Conservation (phyloP, 2,113 vertebrate genomes). For the Hemiscyllium ocellatum region DNA sequence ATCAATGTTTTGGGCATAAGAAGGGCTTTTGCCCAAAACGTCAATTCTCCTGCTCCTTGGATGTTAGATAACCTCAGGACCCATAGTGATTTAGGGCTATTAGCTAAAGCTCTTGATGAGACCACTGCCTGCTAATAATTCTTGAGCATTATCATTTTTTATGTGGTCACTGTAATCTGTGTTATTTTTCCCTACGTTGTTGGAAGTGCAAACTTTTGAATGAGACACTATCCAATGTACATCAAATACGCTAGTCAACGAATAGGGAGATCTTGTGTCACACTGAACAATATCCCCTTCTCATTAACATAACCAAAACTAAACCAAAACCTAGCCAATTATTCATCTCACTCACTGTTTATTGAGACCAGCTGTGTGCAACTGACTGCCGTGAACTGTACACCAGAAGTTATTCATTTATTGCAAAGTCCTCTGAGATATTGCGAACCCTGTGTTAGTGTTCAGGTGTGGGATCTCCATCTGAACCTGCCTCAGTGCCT, state of each 20-base stretch:
- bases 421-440: not conserved
- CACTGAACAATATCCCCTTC: not conserved
- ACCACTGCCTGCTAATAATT: not conserved
- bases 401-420: not conserved
- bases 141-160: not conserved
- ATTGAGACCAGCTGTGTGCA: not conserved
- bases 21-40: too few species aligned
- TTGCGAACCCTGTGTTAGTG: too few species aligned
- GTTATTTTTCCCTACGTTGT: not conserved
- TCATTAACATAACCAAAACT: not conserved
- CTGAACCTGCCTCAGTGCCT: too few species aligned
- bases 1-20: too few species aligned
- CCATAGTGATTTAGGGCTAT: not conserved
- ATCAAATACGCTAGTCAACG: not conserved
- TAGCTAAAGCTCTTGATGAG: not conserved
- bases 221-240: not conserved
- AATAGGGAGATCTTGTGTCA: not conserved
- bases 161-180: not conserved
- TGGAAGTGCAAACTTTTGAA: not conserved
- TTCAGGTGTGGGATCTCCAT: too few species aligned
- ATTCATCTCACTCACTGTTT: not conserved
- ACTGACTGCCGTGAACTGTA: not conserved
- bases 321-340: not conserved
- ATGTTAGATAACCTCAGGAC: not conserved
- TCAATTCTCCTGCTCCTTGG: too few species aligned